phyloP scores from a whole-genome alignment of 2,888 invertebrate genomes.

The Galerucella nymphaeae region DNA sequence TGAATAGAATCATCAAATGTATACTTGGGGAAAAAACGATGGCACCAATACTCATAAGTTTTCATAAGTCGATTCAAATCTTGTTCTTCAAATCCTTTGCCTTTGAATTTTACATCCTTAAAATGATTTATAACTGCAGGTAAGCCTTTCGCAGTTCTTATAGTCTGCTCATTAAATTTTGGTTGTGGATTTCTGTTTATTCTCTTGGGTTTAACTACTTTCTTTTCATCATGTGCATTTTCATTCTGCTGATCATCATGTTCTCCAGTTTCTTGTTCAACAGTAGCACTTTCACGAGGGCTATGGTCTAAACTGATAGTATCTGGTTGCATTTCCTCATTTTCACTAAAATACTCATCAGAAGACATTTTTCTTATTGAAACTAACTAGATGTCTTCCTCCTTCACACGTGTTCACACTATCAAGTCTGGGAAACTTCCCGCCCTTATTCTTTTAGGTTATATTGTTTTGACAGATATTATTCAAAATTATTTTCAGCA shows the following conservation, averaged over 20 bases:
- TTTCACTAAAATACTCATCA: constrained; percentile 41
- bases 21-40: constrained; percentile 89
- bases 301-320: constrained; percentile 38
- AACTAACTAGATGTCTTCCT: not conserved
- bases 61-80: constrained; percentile 86
- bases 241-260: constrained; percentile 41
- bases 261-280: constrained; percentile 44
- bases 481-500: constrained; percentile 15
- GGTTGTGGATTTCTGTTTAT: constrained; percentile 74
- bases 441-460: constrained; percentile 43
- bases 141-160: constrained; percentile 85
- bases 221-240: constrained; percentile 60
- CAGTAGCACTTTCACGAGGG: constrained; percentile 45
- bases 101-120: constrained; percentile 83
- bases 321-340: constrained; percentile 28
- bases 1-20: constrained; percentile 87
- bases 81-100: constrained; percentile 83
- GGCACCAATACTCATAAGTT: constrained; percentile 92
- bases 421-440: constrained; percentile 25
- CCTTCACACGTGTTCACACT: not conserved
- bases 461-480: constrained; percentile 25
- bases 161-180: constrained; percentile 74
- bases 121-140: constrained; percentile 83
- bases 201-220: constrained; percentile 66
- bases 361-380: constrained; percentile 47